Conservation (phyloP, 30 jellyfish, hydroid and myxozoan genomes). For the Haliclystus octoradiatus region DNA sequence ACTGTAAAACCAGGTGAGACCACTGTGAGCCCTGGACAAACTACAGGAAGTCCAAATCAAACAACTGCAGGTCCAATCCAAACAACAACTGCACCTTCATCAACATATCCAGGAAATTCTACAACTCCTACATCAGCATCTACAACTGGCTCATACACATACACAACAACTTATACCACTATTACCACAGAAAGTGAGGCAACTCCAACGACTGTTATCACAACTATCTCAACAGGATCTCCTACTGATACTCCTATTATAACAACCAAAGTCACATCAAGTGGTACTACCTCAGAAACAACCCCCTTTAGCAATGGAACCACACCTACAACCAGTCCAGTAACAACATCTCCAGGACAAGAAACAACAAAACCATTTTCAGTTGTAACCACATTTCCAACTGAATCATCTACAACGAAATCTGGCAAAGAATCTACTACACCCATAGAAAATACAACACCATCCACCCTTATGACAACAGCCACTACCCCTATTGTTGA, state of each 20-base stretch:
- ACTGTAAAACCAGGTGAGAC: no score
- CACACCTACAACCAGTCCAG: constrained; percentile 44
- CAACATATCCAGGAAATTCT: not conserved
- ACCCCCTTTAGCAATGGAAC: no score
- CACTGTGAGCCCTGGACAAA: no score
- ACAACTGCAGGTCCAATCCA: constrained; percentile 31
- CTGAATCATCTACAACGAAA: constrained; percentile 21
- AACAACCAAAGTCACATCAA: no score
- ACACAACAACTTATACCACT: constrained; percentile 24
- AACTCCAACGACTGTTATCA: constrained; percentile 17
- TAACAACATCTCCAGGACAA: constrained; percentile 34
- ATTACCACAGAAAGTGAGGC: constrained; percentile 24
- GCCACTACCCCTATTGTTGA: constrained; percentile 10
- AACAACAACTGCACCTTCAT: constrained; percentile 12
- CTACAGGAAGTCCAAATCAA: constrained; percentile 29
- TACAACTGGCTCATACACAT: constrained; percentile 11
- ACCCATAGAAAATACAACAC: constrained; percentile 9
- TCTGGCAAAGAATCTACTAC: constrained; percentile 1
- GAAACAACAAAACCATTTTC: constrained; percentile 20
- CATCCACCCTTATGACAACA: constrained; percentile 11
- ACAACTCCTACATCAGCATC: not conserved
- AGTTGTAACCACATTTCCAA: constrained; percentile 26
- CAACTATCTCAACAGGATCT: not conserved
- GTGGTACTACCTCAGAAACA: no score
- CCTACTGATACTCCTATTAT: constrained; percentile 3